Base-by-base conservation (phyloP, 2,888 invertebrate genomes). In the Epiblema foenella region DNA sequence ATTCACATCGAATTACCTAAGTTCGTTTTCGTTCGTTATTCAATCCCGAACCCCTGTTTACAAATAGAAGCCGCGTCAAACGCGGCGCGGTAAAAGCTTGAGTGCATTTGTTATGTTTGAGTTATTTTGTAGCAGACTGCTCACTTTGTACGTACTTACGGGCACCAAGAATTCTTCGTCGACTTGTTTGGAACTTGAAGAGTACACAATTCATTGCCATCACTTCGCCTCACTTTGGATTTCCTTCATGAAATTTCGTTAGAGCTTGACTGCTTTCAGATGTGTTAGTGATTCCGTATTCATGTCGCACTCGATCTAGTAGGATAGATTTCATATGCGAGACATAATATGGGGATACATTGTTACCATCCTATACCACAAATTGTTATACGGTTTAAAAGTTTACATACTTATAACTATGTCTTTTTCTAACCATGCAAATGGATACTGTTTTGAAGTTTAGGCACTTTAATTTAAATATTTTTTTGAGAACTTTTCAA, bases 101-200 rank as follows among this genome's bases (percentile, higher is more conserved):
- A 73, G 73, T 73, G 73, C 72, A 75, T 77, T 75, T 74, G 70
- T 75, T 73, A 70, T 74, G 75, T 86, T 85, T 81, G 81, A 85
- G 85, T 85, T 88, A 87, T 89, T 87, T 88, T 79, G 82, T 84
- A 86, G 87, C 80, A 77, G 81, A 83, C 81, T 84, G 85, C 81
- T 83, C 83, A 77, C 81, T 84, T 81, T 80, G 74, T 78, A 77
- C 75, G 75, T 77, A 75, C 80, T 78, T 79, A 79, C 76, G 75
- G 75, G 75, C 77, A 66, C 75, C 76, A 79, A 76, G 78, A 81
- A 84, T 84, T 86, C 84, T 82, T 83, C 76, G 75, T 67, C 75
- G 77, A 85, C 78, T 85, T 87, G 77, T 81, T 77, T 75, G 75
- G 78, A 87, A 88, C 81, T 89, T 85, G 72, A 75, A 77, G 60